Conservation (phyloP, 2,113 vertebrate genomes). For the Formicarius rufipectus region DNA sequence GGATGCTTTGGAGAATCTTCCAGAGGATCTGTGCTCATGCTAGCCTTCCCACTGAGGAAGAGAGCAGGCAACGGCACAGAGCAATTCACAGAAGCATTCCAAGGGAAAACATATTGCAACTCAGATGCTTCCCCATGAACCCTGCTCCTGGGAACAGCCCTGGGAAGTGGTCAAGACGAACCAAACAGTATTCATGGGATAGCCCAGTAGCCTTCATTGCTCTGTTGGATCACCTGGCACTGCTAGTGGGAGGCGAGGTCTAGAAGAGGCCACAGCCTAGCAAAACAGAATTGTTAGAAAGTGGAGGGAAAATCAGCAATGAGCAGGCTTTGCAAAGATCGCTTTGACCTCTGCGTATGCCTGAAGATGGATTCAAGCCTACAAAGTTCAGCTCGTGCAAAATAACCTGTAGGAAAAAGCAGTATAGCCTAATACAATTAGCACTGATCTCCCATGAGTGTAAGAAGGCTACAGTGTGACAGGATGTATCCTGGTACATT, state of each 20-base stretch:
- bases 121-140: background rate
- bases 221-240: accelerated
- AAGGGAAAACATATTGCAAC: background rate
- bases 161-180: background rate
- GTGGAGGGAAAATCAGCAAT: background rate
- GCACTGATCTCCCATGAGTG: background rate
- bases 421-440: background rate
- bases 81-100: background rate
- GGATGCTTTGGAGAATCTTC: background rate
- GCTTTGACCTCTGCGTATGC: background rate
- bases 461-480: background rate
- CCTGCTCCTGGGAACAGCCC: background rate
- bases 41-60: background rate
- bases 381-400: background rate
- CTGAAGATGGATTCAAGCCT: background rate
- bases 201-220: too few species aligned
- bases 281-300: background rate
- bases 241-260: background rate
- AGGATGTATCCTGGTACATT: background rate
- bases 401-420: background rate
- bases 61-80: background rate
- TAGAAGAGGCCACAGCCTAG: background rate
- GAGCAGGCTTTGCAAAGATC: background rate
- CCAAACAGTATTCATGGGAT: background rate
- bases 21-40: background rate